These are phyloP conservation scores for Ornithorhynchus anatinus DNA, from an alignment of 2,113 vertebrate genomes.

Conservation along the genomic window DNA sequence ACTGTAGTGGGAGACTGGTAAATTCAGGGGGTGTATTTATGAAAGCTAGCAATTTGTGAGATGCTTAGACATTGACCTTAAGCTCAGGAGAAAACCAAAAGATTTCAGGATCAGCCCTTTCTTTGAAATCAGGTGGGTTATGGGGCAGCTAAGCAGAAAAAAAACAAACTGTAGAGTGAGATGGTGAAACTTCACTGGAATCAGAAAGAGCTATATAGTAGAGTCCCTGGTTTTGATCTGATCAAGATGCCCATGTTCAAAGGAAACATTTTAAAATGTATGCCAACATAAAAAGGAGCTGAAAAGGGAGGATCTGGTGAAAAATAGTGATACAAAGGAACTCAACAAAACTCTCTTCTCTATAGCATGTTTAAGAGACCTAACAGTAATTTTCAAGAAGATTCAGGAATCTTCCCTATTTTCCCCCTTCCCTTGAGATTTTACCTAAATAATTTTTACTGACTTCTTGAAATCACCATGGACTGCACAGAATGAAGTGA, in stretches of 20 bases:
- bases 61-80: too few species aligned
- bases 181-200: background rate
- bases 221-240: background rate
- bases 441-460: background rate
- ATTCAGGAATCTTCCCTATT: background rate
- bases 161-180: too few species aligned
- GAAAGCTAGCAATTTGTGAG: too few species aligned
- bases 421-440: background rate
- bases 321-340: background rate
- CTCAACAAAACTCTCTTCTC: background rate
- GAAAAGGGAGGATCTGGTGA: background rate
- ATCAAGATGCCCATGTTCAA: too few species aligned
- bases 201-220: background rate
- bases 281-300: background rate
- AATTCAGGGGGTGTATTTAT: too few species aligned
- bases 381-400: background rate
- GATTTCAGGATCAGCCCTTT: too few species aligned
- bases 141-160: too few species aligned
- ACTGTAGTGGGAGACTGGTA: too few species aligned
- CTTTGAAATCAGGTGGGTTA: too few species aligned
- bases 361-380: background rate
- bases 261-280: background rate
- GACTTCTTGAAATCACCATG: slow-evolving; percentile 7
- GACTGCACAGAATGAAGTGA: slow-evolving; percentile 18
- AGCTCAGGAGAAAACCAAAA: too few species aligned